Base-by-base conservation (phyloP, 2,113 vertebrate genomes). In the Gopherus flavomarginatus region DNA sequence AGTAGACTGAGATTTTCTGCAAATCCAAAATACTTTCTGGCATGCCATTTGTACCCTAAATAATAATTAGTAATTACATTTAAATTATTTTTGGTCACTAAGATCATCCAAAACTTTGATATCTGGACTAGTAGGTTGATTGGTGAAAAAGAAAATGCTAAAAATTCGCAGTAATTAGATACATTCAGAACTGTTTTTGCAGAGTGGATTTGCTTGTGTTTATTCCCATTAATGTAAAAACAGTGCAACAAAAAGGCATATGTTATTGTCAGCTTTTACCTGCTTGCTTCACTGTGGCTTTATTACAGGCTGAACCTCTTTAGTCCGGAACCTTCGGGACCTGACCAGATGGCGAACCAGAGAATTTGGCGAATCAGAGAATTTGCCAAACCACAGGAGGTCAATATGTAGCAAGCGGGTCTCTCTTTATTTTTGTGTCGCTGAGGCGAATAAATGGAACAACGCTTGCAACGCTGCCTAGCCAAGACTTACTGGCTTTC, bases 51-150 rank as follows among this genome's bases (percentile, higher is more conserved):
- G 77, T 29, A 4, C 17, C 19, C 8, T 4, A 2, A 24, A n/a
- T 44, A 0, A 21, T 35, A 81, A 31, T 21, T 1, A 62, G 29
- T 31, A 59, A 9, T 3, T 84, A 31, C 2, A 85, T 9, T 42
- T 75, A 24, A 22, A 38, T 75, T 75, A 42, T 6, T 75, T 24
- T 42, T 75, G n/a, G 17, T 38, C 38, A 22, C n/a, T 75, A 75
- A 85, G 85, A 27, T 3, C 44, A 42, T 75, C 59, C 93, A 72
- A 44, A 89, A 72, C 50, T 88, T 62, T 91, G 65, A 14, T 62
- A 31, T 19, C 6, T 72, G 31, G 31, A 93, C 0, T 81, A 56
- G 26, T 0, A 47, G 27, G 22, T 0, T 81, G 54, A 50, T 38
- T 81, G 13, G 17, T 90, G 53, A 9, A 91, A 22, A 65, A 7